Evolutionary conservation across 2,888 invertebrate species (phyloP).

Genomic region (Xestia rhomboidea): DNA sequence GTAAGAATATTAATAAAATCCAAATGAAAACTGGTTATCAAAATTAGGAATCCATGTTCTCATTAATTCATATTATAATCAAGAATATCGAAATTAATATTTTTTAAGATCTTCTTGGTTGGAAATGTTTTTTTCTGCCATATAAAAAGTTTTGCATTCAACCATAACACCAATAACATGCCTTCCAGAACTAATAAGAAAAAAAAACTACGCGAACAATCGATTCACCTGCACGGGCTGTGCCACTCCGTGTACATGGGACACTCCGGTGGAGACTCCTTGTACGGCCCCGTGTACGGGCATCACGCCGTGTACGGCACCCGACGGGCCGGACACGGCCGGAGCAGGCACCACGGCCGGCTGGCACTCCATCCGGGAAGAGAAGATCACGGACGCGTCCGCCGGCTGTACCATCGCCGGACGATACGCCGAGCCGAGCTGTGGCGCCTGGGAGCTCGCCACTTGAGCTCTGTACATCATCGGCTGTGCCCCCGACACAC

Average conservation of each 20-base stretch:
- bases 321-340: constrained; percentile 29
- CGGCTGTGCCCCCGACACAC: constrained; percentile 78
- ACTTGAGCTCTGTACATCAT: constrained; percentile 80
- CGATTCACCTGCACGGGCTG: constrained; percentile 76
- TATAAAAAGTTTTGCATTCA: constrained; percentile 17
- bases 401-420: constrained; percentile 49
- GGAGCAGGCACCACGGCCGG: constrained; percentile 48
- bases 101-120: background rate
- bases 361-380: constrained; percentile 59
- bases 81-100: background rate
- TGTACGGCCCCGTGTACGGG: constrained; percentile 37
- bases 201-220: constrained; percentile 58
- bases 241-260: constrained; percentile 66
- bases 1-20: background rate
- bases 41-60: background rate
- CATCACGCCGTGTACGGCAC: constrained; percentile 42
- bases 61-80: background rate
- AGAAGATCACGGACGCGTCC: constrained; percentile 32
- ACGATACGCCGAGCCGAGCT: constrained; percentile 52
- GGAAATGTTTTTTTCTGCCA: background rate
- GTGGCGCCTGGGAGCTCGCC: constrained; percentile 73
- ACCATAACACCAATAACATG: constrained; percentile 61
- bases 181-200: constrained; percentile 40
- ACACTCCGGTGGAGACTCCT: constrained; percentile 61
- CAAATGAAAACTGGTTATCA: background rate